Base-by-base conservation (phyloP, 2,797 vertebrate genomes). In the Syngnathus acus region DNA sequence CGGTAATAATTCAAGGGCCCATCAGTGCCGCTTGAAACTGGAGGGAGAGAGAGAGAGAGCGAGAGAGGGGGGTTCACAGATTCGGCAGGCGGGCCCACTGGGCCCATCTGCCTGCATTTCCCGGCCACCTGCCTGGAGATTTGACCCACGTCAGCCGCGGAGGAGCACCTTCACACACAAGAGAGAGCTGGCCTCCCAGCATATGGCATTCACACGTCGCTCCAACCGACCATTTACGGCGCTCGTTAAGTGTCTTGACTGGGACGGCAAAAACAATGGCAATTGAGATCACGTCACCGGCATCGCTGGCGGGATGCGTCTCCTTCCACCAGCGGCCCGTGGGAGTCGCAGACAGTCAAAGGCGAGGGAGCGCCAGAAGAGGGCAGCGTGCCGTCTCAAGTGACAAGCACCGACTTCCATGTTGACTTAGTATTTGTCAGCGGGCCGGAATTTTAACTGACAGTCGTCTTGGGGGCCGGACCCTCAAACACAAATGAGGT, bases 1-100 rank as follows among this genome's bases (percentile, higher is more conserved):
- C 75, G 58, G 87, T 86, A 89, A 88, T 92, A 91, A 90, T 91
- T 91, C 86, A 90, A 90, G 87, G 87, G 87, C 82, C 85, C 85
- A 83, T 87, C 84, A 84, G 84, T 85, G 84, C 86, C 81, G 86
- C 86, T 89, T 86, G 82, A 86, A 85, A 82, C 76, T 84, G 85
- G 81, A 86, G 87, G 82, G 86, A 81, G 83, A 87, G 58, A 21
- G 17, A 19, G 83, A 86, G 39, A 10, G 17, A n/a, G 19, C 0
- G 58, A 42, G 60, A 9, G 60, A 23, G 40, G 19, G 40, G 84
- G 40, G 79, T 88, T 87, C 83, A 88, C 85, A 81, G 80, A 88
- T 84, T 87, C 82, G 48, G 6, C 48, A 51, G n/a, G 66, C 77
- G 5, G 60, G 60, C 60, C 42, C 65, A 50, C 78, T 79, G 73